phyloP scores from a whole-genome alignment of 1,140 invertebrate species.

The Drosophila gunungcola region DNA sequence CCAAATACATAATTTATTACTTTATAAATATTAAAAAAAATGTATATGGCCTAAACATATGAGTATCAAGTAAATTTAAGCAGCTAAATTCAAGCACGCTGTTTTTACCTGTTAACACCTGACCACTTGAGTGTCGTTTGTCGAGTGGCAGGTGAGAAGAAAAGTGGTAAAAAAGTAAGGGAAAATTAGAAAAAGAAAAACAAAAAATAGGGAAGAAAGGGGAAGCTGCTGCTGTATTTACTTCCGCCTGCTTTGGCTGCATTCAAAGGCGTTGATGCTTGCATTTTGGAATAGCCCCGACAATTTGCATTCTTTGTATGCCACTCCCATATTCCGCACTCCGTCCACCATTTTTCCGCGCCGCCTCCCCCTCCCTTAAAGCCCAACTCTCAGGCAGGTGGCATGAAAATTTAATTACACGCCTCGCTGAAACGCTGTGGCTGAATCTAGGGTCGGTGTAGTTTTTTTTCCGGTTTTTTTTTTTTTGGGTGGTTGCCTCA shows the following conservation, averaged over 20 bases:
- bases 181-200: background rate
- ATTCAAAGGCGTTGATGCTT: constrained; percentile 51
- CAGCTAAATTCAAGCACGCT: background rate
- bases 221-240: constrained; percentile 33
- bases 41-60: background rate
- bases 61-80: background rate
- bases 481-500: background rate
- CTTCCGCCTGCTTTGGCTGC: constrained; percentile 52
- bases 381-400: constrained; percentile 33
- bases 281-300: constrained; percentile 30
- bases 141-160: constrained; percentile 20
- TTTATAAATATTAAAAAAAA: too few species aligned
- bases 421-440: constrained; percentile 43
- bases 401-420: constrained; percentile 61
- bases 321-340: background rate
- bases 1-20: too few species aligned
- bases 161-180: background rate
- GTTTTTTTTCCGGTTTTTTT: constrained; percentile 4
- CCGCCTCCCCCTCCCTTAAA: background rate
- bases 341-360: background rate
- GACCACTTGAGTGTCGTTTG: constrained; percentile 33
- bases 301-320: constrained; percentile 38
- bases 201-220: background rate
- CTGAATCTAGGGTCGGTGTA: constrained; percentile 2
- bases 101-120: constrained; percentile 14